Base-by-base conservation (phyloP, 2,113 vertebrate genomes). In the Romanogobio albipinnatus region DNA sequence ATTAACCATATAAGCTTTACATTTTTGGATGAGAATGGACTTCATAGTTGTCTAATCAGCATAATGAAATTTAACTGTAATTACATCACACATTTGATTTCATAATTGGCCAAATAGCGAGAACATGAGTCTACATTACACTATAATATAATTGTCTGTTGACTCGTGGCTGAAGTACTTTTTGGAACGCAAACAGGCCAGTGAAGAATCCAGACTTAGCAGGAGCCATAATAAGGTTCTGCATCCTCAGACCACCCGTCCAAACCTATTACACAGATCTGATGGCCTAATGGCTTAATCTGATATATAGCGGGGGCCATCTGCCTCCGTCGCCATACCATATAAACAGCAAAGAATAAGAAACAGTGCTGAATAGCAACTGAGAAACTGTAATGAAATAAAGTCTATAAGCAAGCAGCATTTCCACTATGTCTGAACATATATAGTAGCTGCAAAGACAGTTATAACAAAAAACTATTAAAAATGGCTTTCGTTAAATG, bases 291-390 rank as follows among this genome's bases (percentile, higher is more conserved):
- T 86, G 85, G 90, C 88, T 91, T 86, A 85, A 90, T 90, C 87
- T 90, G 86, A 87, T 84, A 66, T 74, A 86, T 56, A 85, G 87
- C 80, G n/a, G 71, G 53, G 83, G 85, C 83, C 87, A 90, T 90
- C 91, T 90, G 91, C 86, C 86, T 87, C 64, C 83, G 90, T 90
- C 89, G 88, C 91, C 85, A 85, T 88, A 78, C 56, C 71, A n/a
- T 58, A 81, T 36, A 74, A 56, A 58, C 80, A n/a, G 26, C 64
- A 62, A 66, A 11, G 5, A 13, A 82, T 53, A 86, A 66, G 82
- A 81, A 49, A 66, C 26, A 4, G 56, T 29, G n/a, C 36, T 39
- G 7, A 45, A 81, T 14, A 81, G 58, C 45, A 19, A 29, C 45
- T 33, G 26, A 81, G 47, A 17, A 56, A 49, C 71, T 75, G 45